Conservation (phyloP, 2,797 vertebrate genomes). For the Molossus alvarezi region DNA sequence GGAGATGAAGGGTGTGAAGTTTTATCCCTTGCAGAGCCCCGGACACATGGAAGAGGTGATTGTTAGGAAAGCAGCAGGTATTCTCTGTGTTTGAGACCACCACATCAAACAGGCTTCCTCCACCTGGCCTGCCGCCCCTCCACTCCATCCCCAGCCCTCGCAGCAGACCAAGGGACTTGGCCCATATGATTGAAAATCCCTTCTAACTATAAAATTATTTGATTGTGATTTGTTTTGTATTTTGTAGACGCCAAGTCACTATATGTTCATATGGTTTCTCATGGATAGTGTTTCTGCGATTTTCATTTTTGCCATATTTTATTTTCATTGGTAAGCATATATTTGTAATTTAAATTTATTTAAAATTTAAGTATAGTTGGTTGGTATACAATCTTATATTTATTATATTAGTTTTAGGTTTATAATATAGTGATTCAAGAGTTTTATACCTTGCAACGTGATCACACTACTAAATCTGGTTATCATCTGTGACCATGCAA, state of each 20-base stretch:
- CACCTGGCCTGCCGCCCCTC: background rate
- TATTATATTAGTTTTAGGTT: background rate
- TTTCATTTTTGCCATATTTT: slow-evolving; percentile 92
- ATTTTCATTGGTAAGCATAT: slow-evolving; percentile 94
- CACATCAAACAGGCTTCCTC: background rate
- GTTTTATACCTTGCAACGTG: background rate
- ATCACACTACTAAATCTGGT: background rate
- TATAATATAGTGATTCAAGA: background rate
- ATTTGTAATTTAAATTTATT: slow-evolving; percentile 45
- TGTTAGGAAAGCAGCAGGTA: background rate
- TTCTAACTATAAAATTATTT: background rate
- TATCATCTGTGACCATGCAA: background rate
- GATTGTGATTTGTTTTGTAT: slow-evolving; percentile 60
- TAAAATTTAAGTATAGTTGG: background rate
- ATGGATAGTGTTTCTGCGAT: slow-evolving; percentile 92
- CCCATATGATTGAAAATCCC: background rate
- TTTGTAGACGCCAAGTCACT: slow-evolving; percentile 93
- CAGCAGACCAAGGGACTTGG: background rate
- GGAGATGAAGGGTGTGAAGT: background rate
- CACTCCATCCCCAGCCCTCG: background rate
- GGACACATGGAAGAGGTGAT: background rate
- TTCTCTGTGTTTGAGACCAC: background rate
- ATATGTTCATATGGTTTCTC: slow-evolving; percentile 94
- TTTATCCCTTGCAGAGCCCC: background rate
- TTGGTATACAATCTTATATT: background rate